Evolutionary conservation across 2,888 invertebrate genomes (phyloP), one percentile per base, ranked within the genome.

Genomic region (Oscheius myriophilus): DNA sequence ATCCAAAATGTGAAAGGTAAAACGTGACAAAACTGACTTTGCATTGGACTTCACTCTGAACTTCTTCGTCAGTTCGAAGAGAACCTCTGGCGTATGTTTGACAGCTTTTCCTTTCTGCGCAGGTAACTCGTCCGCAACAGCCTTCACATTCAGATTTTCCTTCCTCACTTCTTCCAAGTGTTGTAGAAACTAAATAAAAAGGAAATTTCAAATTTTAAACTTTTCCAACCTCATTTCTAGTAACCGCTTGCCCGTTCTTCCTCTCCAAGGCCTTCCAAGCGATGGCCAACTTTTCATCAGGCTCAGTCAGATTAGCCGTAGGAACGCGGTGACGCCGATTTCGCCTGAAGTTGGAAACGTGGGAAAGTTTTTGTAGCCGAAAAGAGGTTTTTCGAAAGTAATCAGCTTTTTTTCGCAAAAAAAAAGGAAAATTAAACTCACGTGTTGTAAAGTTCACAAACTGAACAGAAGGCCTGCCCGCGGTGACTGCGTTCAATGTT

Each of bases 371-470:
- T 33, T 9, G 9, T 33, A 33, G n/a, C n/a, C n/a, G n/a, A n/a
- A n/a, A n/a, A n/a, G n/a, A n/a, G n/a, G n/a, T n/a, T n/a, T n/a
- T n/a, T n/a, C n/a, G n/a, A n/a, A n/a, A n/a, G n/a, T n/a, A n/a
- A n/a, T 53, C 16, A 25, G 23, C 18, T 25, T 11, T 18, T 25
- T 53, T 12, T 53, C 23, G 7, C 4, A 16, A 23, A 53, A 23
- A 53, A 18, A 53, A 6, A 18, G 7, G 21, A 9, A 6, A 23
- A 7, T 9, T 16, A 16, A 51, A 63, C 65, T 65, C 18, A 65
- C 58, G 21, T n/a, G 57, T 25, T 49, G 43, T 58, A 67, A 3
- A 58, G 49, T 25, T 57, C 67, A 49, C 67, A 67, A 25, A 59
- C 51, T 2, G 67, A 18, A 45, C 68, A 68, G 45, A 18, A 41